Conservation (phyloP, 2,888 invertebrate genomes). For the Dendrolimus houi region DNA sequence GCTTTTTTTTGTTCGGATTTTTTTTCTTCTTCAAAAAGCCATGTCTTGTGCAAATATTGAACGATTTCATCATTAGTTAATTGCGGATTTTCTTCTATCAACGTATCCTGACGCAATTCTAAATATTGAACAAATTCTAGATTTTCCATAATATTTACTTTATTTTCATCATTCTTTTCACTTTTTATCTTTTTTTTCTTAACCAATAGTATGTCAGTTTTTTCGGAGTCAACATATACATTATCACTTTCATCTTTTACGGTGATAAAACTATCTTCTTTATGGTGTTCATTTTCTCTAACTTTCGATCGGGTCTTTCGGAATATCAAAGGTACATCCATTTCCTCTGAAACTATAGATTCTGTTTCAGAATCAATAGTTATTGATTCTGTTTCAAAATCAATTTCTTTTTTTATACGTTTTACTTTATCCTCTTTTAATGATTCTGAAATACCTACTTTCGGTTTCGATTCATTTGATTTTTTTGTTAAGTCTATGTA, state of each 20-base stretch:
- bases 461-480: neutral
- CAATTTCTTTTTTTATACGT: slow-evolving; percentile 7
- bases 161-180: slow-evolving; percentile 19
- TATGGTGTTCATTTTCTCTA: slow-evolving; percentile 1
- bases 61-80: slow-evolving; percentile 61
- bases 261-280: slow-evolving; percentile 2
- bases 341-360: slow-evolving; percentile 15
- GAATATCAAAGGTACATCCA: slow-evolving; percentile 5
- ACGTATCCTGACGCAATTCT: slow-evolving; percentile 59
- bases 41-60: slow-evolving; percentile 66
- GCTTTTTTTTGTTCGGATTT: slow-evolving; percentile 34
- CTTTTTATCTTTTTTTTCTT: slow-evolving; percentile 21
- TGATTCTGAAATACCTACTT: neutral
- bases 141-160: slow-evolving; percentile 30
- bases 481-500: neutral
- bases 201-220: slow-evolving; percentile 18
- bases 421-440: neutral
- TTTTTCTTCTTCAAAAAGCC: slow-evolving; percentile 50
- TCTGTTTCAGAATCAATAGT: slow-evolving; percentile 20
- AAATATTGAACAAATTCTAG: slow-evolving; percentile 69
- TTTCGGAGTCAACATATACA: slow-evolving; percentile 28
- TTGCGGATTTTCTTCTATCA: slow-evolving; percentile 71
- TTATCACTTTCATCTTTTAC: slow-evolving; percentile 16
- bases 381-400: slow-evolving; percentile 20
- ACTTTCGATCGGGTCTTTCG: slow-evolving; percentile 3